Base-by-base conservation (phyloP, 2,888 invertebrate species). In the Caenorhabditis plicata region DNA sequence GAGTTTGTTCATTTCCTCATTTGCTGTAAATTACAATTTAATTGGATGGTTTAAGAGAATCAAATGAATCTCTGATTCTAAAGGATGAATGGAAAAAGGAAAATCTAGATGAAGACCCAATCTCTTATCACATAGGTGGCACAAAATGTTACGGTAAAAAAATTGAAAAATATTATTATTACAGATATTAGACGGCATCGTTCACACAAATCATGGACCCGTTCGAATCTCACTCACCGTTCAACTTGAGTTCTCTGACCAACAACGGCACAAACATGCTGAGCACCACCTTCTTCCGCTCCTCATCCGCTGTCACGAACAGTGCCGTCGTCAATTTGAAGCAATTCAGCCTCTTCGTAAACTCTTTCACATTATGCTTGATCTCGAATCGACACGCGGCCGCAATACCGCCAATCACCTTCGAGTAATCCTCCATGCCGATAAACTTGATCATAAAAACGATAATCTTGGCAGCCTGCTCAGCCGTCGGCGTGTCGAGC, bases 261-360 rank as follows among this genome's bases (percentile, higher is more conserved):
- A 77, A 31, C 19, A 70, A 44, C 1, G 70, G 65, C 48, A 77
- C 57, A 42, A 77, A 68, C 13, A 48, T 35, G 5, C 56, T 41
- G 7, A 67, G 46, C 23, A 60, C 26, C 23, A 48, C 32, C 15
- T 22, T 26, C 20, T 26, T 42, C 27, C 25, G 49, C 9, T 45
- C 53, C 1, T 35, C 11, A 17, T 50, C 50, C 43, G 53, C 53
- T 17, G 48, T 47, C 15, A 74, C 47, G 20, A 64, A 57, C 25
- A 72, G 49, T 5, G 73, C 77, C 20, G 73, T 74, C 3, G 64
- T 43, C 15, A 76, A 40, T 56, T 77, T 77, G 57, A 77, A 74
- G 8, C 74, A 55, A 38, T 39, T 57, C n/a, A 60, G 38, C 38
- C 77, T 65, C 77, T 62, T 71, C 17, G 62, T 31, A 8, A 50